Evolutionary conservation across 2,113 vertebrate genomes (phyloP).

Genomic region (Gnathonemus echidnorhynchus): DNA sequence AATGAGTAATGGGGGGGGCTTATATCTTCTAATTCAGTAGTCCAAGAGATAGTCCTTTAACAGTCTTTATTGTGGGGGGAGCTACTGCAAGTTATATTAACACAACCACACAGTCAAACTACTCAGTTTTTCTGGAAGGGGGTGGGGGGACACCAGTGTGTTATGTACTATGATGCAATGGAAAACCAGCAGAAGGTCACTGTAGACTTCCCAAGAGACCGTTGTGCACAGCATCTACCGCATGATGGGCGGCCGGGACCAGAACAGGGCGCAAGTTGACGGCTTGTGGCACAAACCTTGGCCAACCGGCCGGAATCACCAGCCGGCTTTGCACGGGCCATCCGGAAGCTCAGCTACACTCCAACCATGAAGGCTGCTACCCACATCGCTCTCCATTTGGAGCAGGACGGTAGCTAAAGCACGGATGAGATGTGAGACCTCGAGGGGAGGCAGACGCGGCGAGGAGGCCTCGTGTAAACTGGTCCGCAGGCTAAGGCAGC

Average conservation of each 20-base stretch:
- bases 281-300: background rate
- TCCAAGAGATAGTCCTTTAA: background rate
- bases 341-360: background rate
- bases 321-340: background rate
- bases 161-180: background rate
- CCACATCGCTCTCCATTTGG: background rate
- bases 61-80: background rate
- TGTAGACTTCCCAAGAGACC: background rate
- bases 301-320: background rate
- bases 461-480: constrained; percentile 13
- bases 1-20: background rate
- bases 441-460: background rate
- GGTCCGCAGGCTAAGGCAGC: constrained; percentile 7
- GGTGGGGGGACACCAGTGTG: background rate
- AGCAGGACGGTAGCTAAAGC: background rate
- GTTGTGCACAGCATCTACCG: background rate
- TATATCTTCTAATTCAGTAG: background rate
- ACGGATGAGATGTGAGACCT: background rate
- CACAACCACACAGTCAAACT: background rate
- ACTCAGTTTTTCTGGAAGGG: background rate
- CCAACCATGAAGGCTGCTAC: background rate
- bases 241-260: background rate
- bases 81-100: background rate
- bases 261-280: background rate
- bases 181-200: background rate